These are phyloP conservation scores for Thymelicus sylvestris DNA, from an alignment of 2,888 invertebrate species.

Conservation along the genomic window DNA sequence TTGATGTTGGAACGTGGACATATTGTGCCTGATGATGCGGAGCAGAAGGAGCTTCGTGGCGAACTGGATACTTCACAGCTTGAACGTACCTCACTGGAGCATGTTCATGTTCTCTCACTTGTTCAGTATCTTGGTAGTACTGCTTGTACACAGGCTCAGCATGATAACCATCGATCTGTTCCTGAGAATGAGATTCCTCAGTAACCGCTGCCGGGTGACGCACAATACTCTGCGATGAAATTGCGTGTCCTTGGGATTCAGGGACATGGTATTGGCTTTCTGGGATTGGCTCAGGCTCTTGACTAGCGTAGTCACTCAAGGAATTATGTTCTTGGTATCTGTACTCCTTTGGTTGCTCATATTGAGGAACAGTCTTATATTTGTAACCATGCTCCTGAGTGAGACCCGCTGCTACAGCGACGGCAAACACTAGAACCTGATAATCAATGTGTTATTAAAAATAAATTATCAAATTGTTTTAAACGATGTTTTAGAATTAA, in stretches of 20 bases:
- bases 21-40: conserved; percentile 51
- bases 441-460: conserved; percentile 45
- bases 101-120: conserved; percentile 38
- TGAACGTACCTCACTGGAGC: conserved; percentile 41
- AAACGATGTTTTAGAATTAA: conserved; percentile 3
- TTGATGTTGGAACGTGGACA: conserved; percentile 46
- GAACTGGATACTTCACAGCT: conserved; percentile 48
- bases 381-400: conserved; percentile 63
- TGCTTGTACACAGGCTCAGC: conserved; percentile 52
- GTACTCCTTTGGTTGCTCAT: conserved; percentile 61
- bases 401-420: conserved; percentile 53
- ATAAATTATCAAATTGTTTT: background rate
- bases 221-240: conserved; percentile 62
- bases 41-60: conserved; percentile 52
- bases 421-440: conserved; percentile 64
- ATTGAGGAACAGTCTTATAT: conserved; percentile 56
- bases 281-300: conserved; percentile 59
- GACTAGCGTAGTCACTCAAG: conserved; percentile 46
- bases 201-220: conserved; percentile 57
- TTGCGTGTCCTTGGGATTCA: conserved; percentile 53
- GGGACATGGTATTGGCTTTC: conserved; percentile 40
- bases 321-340: conserved; percentile 53
- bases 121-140: conserved; percentile 46
- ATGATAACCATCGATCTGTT: conserved; percentile 56
- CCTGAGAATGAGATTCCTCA: conserved; percentile 61